Evolutionary conservation across 2,797 vertebrate species (phyloP).

Genomic region (Buphagus erythrorhynchus): DNA sequence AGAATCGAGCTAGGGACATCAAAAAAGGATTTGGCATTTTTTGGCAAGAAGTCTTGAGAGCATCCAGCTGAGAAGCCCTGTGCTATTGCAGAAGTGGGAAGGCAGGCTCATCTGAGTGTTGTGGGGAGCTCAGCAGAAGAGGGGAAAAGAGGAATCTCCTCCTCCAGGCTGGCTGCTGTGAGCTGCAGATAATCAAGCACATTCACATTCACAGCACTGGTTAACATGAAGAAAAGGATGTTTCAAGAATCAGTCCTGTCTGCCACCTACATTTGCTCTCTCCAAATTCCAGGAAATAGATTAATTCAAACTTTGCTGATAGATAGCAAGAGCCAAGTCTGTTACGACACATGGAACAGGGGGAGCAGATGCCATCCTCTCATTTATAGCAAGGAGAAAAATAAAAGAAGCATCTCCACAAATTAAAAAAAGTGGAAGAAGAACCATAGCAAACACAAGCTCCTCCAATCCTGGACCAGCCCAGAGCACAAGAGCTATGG

Average conservation of each 20-base stretch:
- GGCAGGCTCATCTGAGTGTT: not conserved
- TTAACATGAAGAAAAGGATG: not conserved
- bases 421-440: not conserved
- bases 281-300: not conserved
- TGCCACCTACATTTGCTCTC: not conserved
- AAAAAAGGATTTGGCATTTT: not conserved
- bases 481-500: not conserved
- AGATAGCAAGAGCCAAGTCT: not conserved
- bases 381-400: not conserved
- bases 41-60: not conserved
- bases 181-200: not conserved
- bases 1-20: not conserved
- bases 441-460: not conserved
- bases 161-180: not conserved
- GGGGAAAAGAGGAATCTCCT: not conserved
- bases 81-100: not conserved
- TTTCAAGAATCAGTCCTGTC: not conserved
- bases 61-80: not conserved
- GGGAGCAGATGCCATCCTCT: not conserved
- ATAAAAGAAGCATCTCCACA: not conserved
- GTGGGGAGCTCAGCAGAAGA: not conserved
- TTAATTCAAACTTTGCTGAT: not conserved
- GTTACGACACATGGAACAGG: not conserved
- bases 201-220: not conserved
- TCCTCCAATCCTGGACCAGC: not conserved